Percentiles rank a stretch among this genome's conserved stretches.
Evolutionary conservation across 2,797 vertebrate species (phyloP).

Genomic region (Diceros bicornis): DNA sequence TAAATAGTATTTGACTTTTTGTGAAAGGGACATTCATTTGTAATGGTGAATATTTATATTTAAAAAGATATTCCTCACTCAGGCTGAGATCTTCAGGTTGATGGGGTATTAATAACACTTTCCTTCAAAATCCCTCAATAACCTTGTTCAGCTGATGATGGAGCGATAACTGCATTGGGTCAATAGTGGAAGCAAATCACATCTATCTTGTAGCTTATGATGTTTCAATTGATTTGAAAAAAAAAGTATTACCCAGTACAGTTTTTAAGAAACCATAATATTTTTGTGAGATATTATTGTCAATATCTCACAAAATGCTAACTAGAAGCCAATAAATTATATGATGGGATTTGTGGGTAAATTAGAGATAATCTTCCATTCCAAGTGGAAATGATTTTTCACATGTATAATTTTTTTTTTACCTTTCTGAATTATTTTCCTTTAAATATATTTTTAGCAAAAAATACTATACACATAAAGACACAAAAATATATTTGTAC

Average conservation of each 20-base stretch:
- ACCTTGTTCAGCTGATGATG: not conserved
- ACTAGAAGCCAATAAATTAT: not conserved
- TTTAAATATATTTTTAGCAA: not conserved
- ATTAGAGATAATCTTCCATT: not conserved
- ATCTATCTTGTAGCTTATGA: not conserved
- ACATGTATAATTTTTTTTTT: not conserved
- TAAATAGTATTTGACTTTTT: not conserved
- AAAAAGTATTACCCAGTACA: not conserved
- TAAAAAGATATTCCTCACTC: not conserved
- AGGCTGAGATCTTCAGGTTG: not conserved
- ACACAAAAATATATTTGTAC: not conserved
- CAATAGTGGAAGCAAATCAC: not conserved
- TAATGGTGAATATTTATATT: not conserved
- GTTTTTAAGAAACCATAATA: not conserved
- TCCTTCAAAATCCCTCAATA: not conserved
- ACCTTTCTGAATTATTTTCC: not conserved
- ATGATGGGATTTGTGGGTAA: not conserved
- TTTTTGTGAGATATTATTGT: not conserved
- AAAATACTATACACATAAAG: not conserved
- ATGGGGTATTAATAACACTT: not conserved
- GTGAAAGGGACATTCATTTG: not conserved
- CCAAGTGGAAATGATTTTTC: not conserved
- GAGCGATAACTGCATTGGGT: not conserved
- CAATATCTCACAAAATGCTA: not conserved
- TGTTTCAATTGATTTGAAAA: not conserved